Evolutionary conservation across 2,113 vertebrate species (phyloP), one percentile per base, ranked within the genome.

Genomic region (Nycticorax nycticorax): DNA sequence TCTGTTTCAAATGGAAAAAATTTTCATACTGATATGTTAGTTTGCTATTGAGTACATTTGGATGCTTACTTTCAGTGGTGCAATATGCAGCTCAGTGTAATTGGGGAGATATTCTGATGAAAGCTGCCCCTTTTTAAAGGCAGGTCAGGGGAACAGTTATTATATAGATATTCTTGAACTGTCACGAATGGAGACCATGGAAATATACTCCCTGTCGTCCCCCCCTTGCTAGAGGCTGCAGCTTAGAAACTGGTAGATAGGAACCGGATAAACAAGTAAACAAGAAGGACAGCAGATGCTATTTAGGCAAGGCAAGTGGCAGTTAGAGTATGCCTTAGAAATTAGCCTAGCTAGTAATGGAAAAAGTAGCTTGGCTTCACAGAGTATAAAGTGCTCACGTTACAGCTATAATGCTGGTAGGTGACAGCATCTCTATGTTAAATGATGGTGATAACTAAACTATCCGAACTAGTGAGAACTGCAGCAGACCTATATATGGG

Each of bases 131-230:
- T 78, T 50, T 32, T 67, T 71, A 67, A 72, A 73, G 21, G 35
- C 16, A 28, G 9, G 23, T 35, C 3, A 2, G 35, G 37, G 48
- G 33, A 56, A 33, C 43, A 64, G 23, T 68, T 87, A 3, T 68
- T 66, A 3, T 4, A 14, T 3, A 32, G 26, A 8, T 43, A 17
- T 21, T 86, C 39, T 80, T 68, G 35, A 80, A 64, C 35, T 72
- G 33, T 39, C 27, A 45, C 2, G 1, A 57, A 37, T 52, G 15
- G 57, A 72, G 53, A 57, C 72, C 8, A 1, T 39, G 12, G n/a
- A 88, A 87, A 53, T 84, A 26, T 0, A 15, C 1, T 1, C 6
- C 15, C 3, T 6, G 14, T 4, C 19, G 7, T 19, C 45, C 4
- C 11, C 6, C 9, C 52, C 15, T 74, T 77, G 48, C 71, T 62